These are phyloP conservation scores for Micronycteris hirsuta DNA, from an alignment of 2,113 vertebrate genomes.

Conservation along the genomic window DNA sequence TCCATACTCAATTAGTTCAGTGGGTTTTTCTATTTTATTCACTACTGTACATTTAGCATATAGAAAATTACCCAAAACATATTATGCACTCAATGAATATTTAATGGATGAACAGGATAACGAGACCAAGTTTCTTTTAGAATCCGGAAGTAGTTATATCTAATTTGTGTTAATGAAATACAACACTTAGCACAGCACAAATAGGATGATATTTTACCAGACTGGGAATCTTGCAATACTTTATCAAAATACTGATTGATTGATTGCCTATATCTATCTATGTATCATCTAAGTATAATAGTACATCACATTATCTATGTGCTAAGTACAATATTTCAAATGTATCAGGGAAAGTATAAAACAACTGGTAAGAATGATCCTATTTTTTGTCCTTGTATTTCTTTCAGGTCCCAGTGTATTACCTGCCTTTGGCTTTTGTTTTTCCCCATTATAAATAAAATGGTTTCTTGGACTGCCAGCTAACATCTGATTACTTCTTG, in stretches of 20 bases:
- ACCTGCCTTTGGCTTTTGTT: constrained; percentile 42
- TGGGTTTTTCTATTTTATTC: neutral
- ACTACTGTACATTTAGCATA: neutral
- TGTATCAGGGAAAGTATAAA: neutral
- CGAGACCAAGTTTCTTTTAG: neutral
- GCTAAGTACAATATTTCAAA: neutral
- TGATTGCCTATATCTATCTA: neutral
- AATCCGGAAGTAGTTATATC: neutral
- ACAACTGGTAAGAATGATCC: neutral
- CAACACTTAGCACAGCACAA: neutral
- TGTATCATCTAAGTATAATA: neutral
- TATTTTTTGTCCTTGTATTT: neutral
- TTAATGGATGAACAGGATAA: neutral
- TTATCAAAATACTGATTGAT: neutral
- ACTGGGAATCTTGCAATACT: neutral
- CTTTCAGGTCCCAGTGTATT: neutral
- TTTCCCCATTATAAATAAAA: constrained; percentile 52
- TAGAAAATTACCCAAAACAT: neutral
- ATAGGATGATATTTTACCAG: neutral
- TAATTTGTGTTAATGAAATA: neutral
- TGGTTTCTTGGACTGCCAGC: constrained; percentile 26
- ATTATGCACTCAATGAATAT: neutral
- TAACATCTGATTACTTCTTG: constrained; percentile 47
- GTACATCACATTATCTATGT: neutral
- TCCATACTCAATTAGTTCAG: neutral